Evolutionary conservation across 1,140 invertebrate genomes (phyloP).

Genomic region (Penaeus japonicus): DNA sequence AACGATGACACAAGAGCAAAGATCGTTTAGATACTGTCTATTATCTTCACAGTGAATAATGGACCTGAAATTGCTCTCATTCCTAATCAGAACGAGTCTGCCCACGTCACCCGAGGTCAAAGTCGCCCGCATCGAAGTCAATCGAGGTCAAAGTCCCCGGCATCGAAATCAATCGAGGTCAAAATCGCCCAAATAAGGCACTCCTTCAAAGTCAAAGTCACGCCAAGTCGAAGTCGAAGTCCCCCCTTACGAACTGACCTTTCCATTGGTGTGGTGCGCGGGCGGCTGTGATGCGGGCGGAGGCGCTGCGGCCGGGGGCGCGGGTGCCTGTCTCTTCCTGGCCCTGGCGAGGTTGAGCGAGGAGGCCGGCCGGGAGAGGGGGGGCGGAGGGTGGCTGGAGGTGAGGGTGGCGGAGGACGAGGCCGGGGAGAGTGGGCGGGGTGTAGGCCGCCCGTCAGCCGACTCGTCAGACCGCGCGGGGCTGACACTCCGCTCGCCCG

Average conservation of each 20-base stretch:
- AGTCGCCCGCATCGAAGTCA: no score
- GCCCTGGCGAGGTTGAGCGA: slow-evolving; percentile 59
- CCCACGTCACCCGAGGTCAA: no score
- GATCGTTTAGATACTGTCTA: no score
- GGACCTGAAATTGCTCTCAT: no score
- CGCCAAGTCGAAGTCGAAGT: no score
- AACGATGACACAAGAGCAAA: no score
- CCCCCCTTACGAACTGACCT: slow-evolving; percentile 53
- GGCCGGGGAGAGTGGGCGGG: neutral
- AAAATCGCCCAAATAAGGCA: no score
- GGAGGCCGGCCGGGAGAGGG: slow-evolving; percentile 43
- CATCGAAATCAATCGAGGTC: no score
- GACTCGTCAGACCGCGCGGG: slow-evolving; percentile 59
- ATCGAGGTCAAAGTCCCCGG: no score
- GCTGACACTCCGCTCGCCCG: slow-evolving; percentile 61
- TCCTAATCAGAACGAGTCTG: no score
- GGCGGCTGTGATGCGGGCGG: slow-evolving; percentile 57
- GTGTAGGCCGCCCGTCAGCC: neutral
- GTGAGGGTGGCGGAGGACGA: slow-evolving; percentile 61
- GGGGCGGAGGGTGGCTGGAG: slow-evolving; percentile 60
- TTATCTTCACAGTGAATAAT: no score
- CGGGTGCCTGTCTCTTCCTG: slow-evolving; percentile 60
- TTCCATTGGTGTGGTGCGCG: slow-evolving; percentile 58
- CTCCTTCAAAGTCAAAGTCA: no score
- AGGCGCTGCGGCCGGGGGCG: neutral